These are phyloP conservation scores for Rhadina sibilatrix DNA, from an alignment of 2,113 vertebrate genomes.

Conservation along the genomic window DNA sequence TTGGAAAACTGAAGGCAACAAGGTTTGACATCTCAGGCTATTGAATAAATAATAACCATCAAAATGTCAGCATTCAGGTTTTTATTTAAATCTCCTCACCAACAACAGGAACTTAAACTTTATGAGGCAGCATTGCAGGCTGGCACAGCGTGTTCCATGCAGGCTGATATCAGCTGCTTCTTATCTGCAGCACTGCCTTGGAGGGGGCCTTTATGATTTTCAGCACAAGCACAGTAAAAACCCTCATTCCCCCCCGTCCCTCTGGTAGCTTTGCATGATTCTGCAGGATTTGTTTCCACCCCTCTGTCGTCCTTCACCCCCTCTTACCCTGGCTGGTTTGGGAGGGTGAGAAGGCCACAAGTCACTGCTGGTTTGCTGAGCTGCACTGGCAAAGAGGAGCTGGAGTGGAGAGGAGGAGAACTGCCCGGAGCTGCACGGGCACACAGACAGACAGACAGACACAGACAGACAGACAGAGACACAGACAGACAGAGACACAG, in stretches of 20 bases:
- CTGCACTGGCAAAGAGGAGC: not conserved
- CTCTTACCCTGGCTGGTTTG: not conserved
- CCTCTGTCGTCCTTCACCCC: conserved; percentile 48
- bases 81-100: conserved; percentile 54
- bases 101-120: conserved; percentile 39
- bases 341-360: not conserved
- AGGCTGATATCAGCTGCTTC: conserved; percentile 57
- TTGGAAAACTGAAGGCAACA: not conserved
- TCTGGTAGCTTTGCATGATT: conserved; percentile 25
- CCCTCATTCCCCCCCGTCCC: not conserved
- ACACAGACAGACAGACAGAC: not conserved
- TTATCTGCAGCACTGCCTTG: conserved; percentile 52
- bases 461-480: not conserved
- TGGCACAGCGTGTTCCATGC: conserved; percentile 29
- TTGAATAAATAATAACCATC: conserved; percentile 49
- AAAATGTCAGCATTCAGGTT: conserved; percentile 27
- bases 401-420: not conserved
- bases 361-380: not conserved
- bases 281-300: conserved; percentile 48
- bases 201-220: conserved; percentile 58
- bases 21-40: conserved; percentile 17
- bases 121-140: conserved; percentile 31
- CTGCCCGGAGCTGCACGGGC: rapidly evolving
- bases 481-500: too few relatives aligned
- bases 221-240: conserved; percentile 51